Percentiles rank a stretch among this genome's conserved stretches.
phyloP scores from a whole-genome alignment of 2,888 invertebrate species.

The Dichetophora obliterata region DNA sequence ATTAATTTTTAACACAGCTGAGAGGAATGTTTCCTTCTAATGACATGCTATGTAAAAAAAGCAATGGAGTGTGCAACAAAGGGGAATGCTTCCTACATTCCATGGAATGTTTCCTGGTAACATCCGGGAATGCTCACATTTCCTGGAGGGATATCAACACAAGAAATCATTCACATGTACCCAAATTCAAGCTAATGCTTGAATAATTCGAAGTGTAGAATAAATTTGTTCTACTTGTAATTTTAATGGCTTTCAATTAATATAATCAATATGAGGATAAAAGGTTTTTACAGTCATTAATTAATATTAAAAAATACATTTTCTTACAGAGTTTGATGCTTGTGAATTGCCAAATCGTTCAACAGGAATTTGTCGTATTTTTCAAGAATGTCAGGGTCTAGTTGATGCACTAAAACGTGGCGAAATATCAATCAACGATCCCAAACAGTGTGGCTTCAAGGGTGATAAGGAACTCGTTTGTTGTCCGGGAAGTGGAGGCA shows the following conservation, averaged over 20 bases:
- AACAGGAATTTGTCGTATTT: conserved; percentile 54
- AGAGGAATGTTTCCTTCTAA: no score
- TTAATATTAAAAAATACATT: background rate
- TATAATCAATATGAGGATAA: no score
- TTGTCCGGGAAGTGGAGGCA: conserved; percentile 53
- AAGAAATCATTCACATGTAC: no score
- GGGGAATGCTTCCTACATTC: no score
- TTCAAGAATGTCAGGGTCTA: conserved; percentile 51
- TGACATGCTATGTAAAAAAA: no score
- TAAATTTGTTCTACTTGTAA: background rate
- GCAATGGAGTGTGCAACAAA: no score
- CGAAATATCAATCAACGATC: conserved; percentile 46
- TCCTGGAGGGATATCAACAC: no score
- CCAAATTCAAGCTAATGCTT: no score
- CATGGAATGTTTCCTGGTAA: no score
- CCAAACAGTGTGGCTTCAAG: conserved; percentile 57
- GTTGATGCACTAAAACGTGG: conserved; percentile 49
- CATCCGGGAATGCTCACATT: no score
- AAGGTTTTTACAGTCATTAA: background rate
- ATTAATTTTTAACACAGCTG: no score
- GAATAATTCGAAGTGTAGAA: background rate
- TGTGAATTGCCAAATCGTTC: conserved; percentile 40
- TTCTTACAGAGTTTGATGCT: conserved; percentile 43
- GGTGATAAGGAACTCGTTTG: conserved; percentile 58
- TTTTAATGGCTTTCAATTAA: background rate